Conservation (phyloP, 2,888 invertebrate species). For the Clanis bilineata region DNA sequence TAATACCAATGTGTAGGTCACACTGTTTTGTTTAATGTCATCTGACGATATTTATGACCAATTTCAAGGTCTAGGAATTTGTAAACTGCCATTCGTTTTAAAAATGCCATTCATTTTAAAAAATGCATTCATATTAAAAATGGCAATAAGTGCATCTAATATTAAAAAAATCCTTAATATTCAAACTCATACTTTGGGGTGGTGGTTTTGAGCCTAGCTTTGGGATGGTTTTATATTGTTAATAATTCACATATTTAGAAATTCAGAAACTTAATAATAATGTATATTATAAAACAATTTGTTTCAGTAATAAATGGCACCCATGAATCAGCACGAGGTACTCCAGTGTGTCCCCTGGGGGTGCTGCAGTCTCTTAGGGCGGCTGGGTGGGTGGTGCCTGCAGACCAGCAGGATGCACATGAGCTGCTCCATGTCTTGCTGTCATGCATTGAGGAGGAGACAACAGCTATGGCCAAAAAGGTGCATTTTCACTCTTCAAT, state of each 20-base stretch:
- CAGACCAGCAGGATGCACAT: conserved; percentile 96
- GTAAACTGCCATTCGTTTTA: background rate
- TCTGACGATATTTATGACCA: too few species aligned
- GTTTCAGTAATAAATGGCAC: conserved; percentile 90
- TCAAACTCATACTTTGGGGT: too few species aligned
- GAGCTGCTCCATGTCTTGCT: conserved; percentile 95
- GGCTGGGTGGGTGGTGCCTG: conserved; percentile 93
- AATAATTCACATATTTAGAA: too few species aligned
- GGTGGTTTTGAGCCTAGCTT: too few species aligned
- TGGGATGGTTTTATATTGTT: too few species aligned
- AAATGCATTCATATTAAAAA: too few species aligned
- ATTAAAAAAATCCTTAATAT: too few species aligned
- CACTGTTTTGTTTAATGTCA: too few species aligned
- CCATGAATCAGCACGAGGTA: conserved; percentile 85
- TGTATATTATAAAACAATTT: too few species aligned
- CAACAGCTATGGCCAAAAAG: conserved; percentile 82
- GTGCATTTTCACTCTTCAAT: too few species aligned
- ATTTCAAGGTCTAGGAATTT: background rate
- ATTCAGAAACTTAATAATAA: background rate
- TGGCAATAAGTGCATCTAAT: too few species aligned
- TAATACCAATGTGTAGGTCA: background rate
- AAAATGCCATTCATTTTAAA: too few species aligned
- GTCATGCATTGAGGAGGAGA: conserved; percentile 95
- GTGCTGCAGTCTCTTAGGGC: conserved; percentile 89
- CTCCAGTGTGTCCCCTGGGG: conserved; percentile 76